phyloP scores from a whole-genome alignment of 2,113 vertebrate species.

The Acinonyx jubatus region DNA sequence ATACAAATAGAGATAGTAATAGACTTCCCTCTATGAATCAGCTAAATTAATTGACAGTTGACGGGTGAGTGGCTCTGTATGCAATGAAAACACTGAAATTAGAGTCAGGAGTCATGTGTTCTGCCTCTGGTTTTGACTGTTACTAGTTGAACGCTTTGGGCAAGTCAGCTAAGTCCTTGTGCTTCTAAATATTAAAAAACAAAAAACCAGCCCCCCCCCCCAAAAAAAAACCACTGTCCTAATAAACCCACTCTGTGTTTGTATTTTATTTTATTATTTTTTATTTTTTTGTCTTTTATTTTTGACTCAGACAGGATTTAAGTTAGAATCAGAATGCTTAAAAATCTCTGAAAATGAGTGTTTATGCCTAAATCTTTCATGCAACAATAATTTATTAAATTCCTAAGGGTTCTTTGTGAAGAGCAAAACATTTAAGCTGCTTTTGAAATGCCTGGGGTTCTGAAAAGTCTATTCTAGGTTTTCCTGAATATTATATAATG shows the following conservation, averaged over 20 bases:
- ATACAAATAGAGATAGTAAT: not conserved
- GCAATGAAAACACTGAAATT: not conserved
- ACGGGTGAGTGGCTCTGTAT: not conserved
- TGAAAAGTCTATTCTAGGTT: not conserved
- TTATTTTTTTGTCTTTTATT: not conserved
- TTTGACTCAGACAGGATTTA: not conserved
- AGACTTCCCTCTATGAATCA: not conserved
- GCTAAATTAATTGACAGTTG: not conserved
- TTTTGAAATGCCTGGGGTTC: not conserved
- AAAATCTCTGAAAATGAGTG: not conserved
- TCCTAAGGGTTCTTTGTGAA: not conserved
- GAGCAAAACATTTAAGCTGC: not conserved
- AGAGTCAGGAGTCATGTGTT: not conserved
- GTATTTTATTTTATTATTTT: not conserved
- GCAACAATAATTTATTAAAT: not conserved
- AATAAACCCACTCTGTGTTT: not conserved
- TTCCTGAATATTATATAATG: not conserved
- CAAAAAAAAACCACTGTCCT: not conserved
- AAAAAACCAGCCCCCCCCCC: too few relatives aligned
- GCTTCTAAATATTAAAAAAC: not conserved
- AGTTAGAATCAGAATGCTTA: conserved; percentile 33
- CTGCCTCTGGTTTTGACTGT: not conserved
- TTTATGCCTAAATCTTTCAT: not conserved
- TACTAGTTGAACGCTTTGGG: not conserved
- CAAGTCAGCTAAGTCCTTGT: not conserved